Base-by-base conservation (phyloP, 2,113 vertebrate species). In the Chunga burmeisteri region DNA sequence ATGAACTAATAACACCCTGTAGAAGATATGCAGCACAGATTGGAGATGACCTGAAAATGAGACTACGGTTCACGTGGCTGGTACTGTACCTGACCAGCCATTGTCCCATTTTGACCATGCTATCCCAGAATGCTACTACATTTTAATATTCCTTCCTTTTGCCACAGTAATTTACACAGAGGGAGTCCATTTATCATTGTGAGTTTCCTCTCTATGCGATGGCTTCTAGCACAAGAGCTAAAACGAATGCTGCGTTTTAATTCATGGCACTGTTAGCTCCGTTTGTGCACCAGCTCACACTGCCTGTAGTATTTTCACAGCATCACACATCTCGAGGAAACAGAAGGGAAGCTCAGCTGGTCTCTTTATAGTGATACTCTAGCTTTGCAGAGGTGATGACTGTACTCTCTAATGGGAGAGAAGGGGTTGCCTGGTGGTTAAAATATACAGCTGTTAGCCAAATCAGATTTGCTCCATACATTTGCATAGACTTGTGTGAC, bases 341-440 rank as follows among this genome's bases (percentile, higher is more conserved):
- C 93, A 96, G 95, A 97, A 96, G 93, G 91, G 83, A 89, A 91
- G 84, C 94, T 96, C 94, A 96, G 89, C 86, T 95, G 94, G 94
- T 94, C 89, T 82, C 89, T 52, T 89, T 93, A 93, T 49, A 93
- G 70, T 92, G 83, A 85, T 59, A 94, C 73, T 89, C 77, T 58
- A 81, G 56, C 62, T 86, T 81, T 92, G 65, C 91, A 93, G 77
- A 93, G 88, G 93, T 96, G 96, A 92, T 68, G 86, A 81, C 86
- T 96, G n/a, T 79, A 91, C 50, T 11, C 61, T 94, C 30, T 95
- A 86, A 95, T 46, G 49, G 77, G 47, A 89, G 61, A 91, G 55
- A 86, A 88, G n/a, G 44, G 47, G 46, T 85, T 91, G 88, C 55
- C n/a, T 85, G 25, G 50, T 92, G 77, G 66, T 89, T 95, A 89